Percentiles rank a stretch among this genome's conserved stretches.
These are phyloP conservation scores for Charina bottae DNA, from an alignment of 2,113 vertebrate genomes.

Conservation along the genomic window DNA sequence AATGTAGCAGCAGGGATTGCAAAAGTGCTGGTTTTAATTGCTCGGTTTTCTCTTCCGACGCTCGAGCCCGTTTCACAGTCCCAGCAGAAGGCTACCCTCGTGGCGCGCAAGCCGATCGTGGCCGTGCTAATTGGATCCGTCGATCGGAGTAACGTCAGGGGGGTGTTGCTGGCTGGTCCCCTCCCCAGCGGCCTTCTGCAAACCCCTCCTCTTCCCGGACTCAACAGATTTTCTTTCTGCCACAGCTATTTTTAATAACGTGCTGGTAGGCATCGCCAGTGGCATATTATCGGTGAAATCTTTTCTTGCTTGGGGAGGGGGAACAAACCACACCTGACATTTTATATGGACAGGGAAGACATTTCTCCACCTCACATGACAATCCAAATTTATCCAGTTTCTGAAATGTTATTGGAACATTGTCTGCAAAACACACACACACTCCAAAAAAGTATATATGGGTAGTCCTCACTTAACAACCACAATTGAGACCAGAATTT, in stretches of 20 bases:
- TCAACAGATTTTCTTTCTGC: conserved; percentile 24
- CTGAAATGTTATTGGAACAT: neutral
- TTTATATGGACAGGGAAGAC: neutral
- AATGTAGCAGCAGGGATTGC: conserved; percentile 3
- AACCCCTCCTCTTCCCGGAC: neutral
- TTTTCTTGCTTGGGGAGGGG: neutral
- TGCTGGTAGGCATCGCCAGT: conserved; percentile 2
- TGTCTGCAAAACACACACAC: too few species aligned
- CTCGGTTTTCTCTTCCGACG: neutral
- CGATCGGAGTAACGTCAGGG: neutral
- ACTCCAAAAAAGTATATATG: too few species aligned
- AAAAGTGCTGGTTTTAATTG: conserved; percentile 26
- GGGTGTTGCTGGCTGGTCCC: neutral
- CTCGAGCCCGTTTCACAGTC: neutral
- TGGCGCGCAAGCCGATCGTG: neutral
- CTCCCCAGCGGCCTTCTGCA: neutral
- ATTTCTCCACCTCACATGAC: neutral
- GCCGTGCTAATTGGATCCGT: conserved; percentile 22
- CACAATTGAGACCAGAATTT: too few species aligned
- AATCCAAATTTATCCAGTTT: neutral
- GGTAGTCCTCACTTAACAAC: too few species aligned
- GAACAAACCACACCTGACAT: neutral
- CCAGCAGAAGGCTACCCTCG: neutral
- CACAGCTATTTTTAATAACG: conserved; percentile 24
- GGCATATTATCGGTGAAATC: neutral